Conservation (phyloP, 2,113 vertebrate genomes). For the Tyto alba region DNA sequence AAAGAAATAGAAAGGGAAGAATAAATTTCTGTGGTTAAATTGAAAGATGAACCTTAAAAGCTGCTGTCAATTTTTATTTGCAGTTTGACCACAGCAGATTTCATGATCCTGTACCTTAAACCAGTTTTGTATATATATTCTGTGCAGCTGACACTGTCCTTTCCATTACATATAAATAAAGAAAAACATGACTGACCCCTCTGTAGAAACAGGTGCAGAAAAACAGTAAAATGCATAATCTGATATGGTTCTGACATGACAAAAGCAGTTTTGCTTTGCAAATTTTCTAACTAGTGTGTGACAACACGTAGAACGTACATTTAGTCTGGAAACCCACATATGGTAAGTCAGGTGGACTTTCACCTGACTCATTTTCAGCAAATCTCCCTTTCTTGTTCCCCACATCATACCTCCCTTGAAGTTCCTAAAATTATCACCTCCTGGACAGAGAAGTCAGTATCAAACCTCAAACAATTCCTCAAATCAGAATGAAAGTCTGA, state of each 20-base stretch:
- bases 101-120: not conserved
- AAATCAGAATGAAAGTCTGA: not conserved
- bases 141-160: not conserved
- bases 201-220: not conserved
- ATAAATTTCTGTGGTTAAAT: not conserved
- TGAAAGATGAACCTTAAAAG: not conserved
- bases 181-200: not conserved
- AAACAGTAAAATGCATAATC: not conserved
- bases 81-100: not conserved
- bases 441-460: not conserved
- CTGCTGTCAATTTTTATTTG: not conserved
- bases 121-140: not conserved
- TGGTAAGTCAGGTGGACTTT: not conserved
- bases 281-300: not conserved
- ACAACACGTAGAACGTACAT: accelerated
- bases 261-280: not conserved
- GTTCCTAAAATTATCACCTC: not conserved
- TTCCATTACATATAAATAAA: not conserved
- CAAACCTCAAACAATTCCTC: not conserved
- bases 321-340: not conserved
- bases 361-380: not conserved
- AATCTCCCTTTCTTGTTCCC: not conserved
- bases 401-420: not conserved
- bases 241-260: accelerated
- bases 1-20: not conserved